Conservation (phyloP, 2,888 invertebrate genomes). For the Cancer borealis region DNA sequence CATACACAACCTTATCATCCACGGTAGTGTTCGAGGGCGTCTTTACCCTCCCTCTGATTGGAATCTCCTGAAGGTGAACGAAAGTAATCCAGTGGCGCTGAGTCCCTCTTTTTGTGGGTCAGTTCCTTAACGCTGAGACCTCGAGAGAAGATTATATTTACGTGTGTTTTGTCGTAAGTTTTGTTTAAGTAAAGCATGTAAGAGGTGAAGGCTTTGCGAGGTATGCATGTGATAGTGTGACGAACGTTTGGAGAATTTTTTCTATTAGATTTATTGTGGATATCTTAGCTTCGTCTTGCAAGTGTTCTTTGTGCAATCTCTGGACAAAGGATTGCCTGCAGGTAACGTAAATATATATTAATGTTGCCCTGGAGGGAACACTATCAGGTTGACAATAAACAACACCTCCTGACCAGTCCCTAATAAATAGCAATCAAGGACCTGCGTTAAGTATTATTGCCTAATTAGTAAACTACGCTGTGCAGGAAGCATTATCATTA, state of each 20-base stretch:
- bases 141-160: background rate
- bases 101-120: slow-evolving; percentile 16
- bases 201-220: background rate
- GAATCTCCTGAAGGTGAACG: background rate
- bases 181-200: background rate
- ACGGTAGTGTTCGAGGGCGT: background rate
- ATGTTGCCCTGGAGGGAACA: background rate
- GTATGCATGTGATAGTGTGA: background rate
- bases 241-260: background rate
- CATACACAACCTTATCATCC: slow-evolving; percentile 31
- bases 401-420: background rate
- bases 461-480: background rate
- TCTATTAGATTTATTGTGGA: background rate
- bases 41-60: slow-evolving; percentile 24
- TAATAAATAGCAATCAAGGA: background rate
- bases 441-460: background rate
- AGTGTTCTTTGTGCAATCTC: background rate
- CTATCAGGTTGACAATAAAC: background rate
- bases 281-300: background rate
- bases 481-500: background rate
- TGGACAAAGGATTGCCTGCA: background rate
- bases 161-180: background rate
- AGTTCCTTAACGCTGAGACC: background rate
- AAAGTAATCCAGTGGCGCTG: background rate
- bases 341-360: background rate